Evolutionary conservation across 1,140 invertebrate genomes (phyloP).

Genomic region (Aphaenogaster ashmeadi): DNA sequence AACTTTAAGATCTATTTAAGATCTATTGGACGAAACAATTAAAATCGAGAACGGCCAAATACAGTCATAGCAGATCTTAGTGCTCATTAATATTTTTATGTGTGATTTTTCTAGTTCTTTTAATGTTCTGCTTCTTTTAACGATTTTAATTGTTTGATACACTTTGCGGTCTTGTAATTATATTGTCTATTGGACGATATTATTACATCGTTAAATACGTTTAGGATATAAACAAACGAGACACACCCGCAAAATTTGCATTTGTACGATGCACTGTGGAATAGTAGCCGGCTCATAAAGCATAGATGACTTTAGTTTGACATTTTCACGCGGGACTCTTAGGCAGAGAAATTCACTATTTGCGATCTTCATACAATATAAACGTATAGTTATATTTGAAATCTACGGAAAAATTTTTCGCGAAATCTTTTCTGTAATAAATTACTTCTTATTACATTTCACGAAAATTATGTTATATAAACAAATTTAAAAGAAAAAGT

Average conservation of each 20-base stretch:
- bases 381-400: not conserved
- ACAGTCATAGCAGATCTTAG: too few species aligned
- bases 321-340: conserved; percentile 25
- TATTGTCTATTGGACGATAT: not conserved
- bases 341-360: conserved; percentile 6
- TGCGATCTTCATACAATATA: not conserved
- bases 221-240: not conserved
- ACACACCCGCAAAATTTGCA: conserved; percentile 41
- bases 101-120: too few species aligned
- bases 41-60: too few species aligned
- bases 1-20: not conserved
- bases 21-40: too few species aligned
- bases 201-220: not conserved
- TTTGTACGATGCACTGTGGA: conserved; percentile 24
- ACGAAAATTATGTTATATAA: not conserved
- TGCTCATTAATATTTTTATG: too few species aligned
- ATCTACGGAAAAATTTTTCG: not conserved
- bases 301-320: conserved; percentile 19
- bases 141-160: too few species aligned
- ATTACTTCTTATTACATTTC: not conserved
- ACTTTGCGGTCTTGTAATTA: too few species aligned
- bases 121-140: too few species aligned
- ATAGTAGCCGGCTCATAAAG: not conserved
- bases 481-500: not conserved
- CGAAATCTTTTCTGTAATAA: not conserved